These are phyloP conservation scores for Agelastica alni DNA, from an alignment of 2,888 invertebrate species.

Conservation along the genomic window DNA sequence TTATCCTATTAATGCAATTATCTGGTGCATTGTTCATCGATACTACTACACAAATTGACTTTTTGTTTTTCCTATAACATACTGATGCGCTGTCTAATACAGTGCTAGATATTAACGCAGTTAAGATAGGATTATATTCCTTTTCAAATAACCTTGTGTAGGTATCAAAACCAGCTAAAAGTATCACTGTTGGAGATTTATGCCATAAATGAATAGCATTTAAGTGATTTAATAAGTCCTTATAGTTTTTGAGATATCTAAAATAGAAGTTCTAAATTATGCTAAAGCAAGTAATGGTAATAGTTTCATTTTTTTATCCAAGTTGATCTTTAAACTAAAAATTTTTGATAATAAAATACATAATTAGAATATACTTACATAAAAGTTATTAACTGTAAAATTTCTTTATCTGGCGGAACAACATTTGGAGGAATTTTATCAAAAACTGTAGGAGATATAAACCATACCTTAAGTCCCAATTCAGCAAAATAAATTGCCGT, in stretches of 20 bases:
- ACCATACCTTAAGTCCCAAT: conserved; percentile 48
- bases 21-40: conserved; percentile 21
- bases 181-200: conserved; percentile 46
- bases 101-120: conserved; percentile 44
- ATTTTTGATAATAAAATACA: conserved; percentile 5
- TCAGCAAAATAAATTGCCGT: conserved; percentile 49
- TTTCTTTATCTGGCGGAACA: conserved; percentile 45
- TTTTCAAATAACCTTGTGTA: conserved; percentile 40
- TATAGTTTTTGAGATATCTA: conserved; percentile 50
- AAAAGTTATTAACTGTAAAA: conserved; percentile 51
- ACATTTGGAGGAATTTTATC: conserved; percentile 47
- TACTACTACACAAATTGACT: conserved; percentile 29
- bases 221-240: conserved; percentile 48
- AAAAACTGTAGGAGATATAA: conserved; percentile 49
- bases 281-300: no score
- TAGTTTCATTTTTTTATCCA: no score
- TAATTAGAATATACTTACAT: conserved; percentile 44
- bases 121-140: conserved; percentile 34
- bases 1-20: conserved; percentile 30
- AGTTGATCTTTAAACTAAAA: no score
- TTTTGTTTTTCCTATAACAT: conserved; percentile 37
- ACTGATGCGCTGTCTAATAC: conserved; percentile 46
- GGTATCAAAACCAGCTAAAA: conserved; percentile 46
- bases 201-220: conserved; percentile 50
- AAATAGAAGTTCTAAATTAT: conserved; percentile 34